Base-by-base conservation (phyloP, 2,888 invertebrate species). In the Parnassius mnemosyne region DNA sequence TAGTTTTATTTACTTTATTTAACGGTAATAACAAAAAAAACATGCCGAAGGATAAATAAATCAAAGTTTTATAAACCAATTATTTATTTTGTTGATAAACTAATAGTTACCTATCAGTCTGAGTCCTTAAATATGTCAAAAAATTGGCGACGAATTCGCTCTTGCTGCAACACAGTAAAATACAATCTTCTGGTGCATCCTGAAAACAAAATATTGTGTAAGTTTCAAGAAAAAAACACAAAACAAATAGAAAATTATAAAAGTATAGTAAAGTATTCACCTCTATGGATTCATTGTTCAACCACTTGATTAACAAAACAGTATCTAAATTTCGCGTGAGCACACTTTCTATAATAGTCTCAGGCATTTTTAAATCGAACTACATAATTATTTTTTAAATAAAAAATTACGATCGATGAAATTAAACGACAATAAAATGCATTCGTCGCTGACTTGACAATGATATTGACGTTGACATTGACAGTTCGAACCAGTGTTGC, bases 91-190 rank as follows among this genome's bases (percentile, higher is more conserved):
- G 41, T 49, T 49, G 20, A 20, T 20, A 46, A 25, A 43, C 9
- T 51, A 46, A 43, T 57, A 43, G 16, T 79, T 81, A 93, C 84
- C 84, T 82, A 65, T 93, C 92, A 47, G 93, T 93, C 73, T 93
- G 92, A 68, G 81, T 89, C 55, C 93, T 85, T 66, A 94, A 73
- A 74, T 89, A 92, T 34, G 93, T 89, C 65, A 94, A 76, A 75
- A 92, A 94, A 75, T 89, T 92, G n/a, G 92, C 82, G 44, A 93
- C 92, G 77, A 94, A 94, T 67, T 93, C 93, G 60, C 77, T 85
- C 67, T 78, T 83, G 66, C 80, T 85, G 67, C 86, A 89, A 71
- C 87, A 84, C 57, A 80, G 75, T 64, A 86, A 74, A 65, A 83
- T 76, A 72, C 83, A 85, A 65, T 88, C 87, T 16, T 87, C 87